phyloP scores from a whole-genome alignment of 2,888 invertebrate species.

The Dryadula phaetusa region DNA sequence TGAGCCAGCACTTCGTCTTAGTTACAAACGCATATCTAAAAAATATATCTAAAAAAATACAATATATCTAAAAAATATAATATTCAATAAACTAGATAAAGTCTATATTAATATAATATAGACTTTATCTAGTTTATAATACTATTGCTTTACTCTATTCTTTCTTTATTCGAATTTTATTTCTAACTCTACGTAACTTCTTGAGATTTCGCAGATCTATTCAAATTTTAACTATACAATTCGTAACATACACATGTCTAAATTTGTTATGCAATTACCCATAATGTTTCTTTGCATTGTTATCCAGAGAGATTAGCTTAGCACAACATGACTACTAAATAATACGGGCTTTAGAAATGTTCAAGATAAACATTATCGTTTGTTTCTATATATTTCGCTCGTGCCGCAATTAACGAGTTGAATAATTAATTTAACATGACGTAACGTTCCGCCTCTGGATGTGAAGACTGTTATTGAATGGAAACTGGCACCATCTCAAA shows the following conservation, averaged over 20 bases:
- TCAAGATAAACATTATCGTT: conserved; percentile 35
- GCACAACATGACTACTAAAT: conserved; percentile 29
- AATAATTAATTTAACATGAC: conserved; percentile 43
- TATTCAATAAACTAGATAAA: too few relatives aligned
- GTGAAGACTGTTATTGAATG: conserved; percentile 23
- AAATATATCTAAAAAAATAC: too few relatives aligned
- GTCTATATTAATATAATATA: too few relatives aligned
- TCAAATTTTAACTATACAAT: not conserved
- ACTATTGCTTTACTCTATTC: too few relatives aligned
- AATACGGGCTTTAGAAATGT: conserved; percentile 34
- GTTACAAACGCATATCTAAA: too few relatives aligned
- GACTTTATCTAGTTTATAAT: too few relatives aligned
- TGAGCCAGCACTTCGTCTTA: too few relatives aligned
- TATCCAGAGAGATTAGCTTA: conserved; percentile 28
- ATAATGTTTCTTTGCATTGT: conserved; percentile 23
- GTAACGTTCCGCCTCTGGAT: conserved; percentile 32
- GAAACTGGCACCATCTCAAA: not conserved
- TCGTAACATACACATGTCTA: not conserved
- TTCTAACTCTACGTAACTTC: not conserved
- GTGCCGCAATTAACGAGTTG: conserved; percentile 40
- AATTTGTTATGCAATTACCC: conserved; percentile 15
- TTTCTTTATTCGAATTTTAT: not conserved
- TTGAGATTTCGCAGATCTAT: not conserved
- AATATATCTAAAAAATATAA: too few relatives aligned
- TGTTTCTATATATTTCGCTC: conserved; percentile 40